Conservation (phyloP, 2,797 vertebrate species). For the Chlorospingus flavigularis region DNA sequence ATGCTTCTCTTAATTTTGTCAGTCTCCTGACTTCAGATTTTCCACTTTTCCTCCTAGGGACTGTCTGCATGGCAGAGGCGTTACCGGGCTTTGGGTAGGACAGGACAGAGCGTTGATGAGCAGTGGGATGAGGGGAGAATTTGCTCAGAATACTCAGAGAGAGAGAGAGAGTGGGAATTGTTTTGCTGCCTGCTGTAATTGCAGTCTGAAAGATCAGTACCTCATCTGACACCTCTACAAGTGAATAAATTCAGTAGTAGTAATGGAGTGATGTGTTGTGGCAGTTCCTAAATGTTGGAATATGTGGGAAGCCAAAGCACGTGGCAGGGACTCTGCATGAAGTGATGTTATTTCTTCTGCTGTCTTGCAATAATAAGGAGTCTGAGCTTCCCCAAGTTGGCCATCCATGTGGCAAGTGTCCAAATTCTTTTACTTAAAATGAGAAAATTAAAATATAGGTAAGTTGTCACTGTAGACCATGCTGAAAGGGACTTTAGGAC, state of each 20-base stretch:
- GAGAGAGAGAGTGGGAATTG: neutral
- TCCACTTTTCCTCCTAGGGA: neutral
- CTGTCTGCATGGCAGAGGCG: neutral
- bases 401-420: neutral
- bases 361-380: neutral
- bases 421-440: neutral
- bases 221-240: neutral
- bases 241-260: neutral
- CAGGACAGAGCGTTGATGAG: neutral
- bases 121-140: neutral
- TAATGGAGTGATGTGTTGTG: neutral
- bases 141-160: neutral
- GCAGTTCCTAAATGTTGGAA: neutral
- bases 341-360: neutral
- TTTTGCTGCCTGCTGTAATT: neutral
- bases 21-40: neutral
- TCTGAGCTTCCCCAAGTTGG: neutral
- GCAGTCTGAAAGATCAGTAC: neutral
- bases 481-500: neutral
- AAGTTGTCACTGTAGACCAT: neutral
- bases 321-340: neutral
- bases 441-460: neutral
- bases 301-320: neutral
- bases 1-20: neutral
- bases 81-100: neutral